phyloP scores from a whole-genome alignment of 1,140 invertebrate genomes.

The Drosophila lini region DNA sequence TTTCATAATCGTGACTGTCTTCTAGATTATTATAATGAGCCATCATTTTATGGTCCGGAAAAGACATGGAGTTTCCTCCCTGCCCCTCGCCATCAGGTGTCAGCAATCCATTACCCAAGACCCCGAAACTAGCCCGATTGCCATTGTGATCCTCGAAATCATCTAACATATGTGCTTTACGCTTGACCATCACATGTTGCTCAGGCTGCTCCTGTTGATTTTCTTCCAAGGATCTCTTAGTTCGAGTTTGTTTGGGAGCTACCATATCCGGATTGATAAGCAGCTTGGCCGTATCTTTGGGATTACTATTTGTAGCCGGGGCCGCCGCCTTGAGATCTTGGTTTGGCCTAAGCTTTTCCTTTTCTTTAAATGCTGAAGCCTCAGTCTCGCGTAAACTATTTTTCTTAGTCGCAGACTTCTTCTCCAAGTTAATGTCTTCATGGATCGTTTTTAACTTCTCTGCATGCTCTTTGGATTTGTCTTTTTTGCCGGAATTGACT shows the following conservation, averaged over 20 bases:
- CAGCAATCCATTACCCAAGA: constrained; percentile 44
- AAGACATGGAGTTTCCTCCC: background rate
- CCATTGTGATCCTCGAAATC: constrained; percentile 69
- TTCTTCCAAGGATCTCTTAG: constrained; percentile 27
- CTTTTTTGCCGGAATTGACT: background rate
- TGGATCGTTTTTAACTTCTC: constrained; percentile 12
- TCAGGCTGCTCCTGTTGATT: background rate
- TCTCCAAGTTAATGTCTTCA: background rate
- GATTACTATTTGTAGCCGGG: constrained; percentile 12
- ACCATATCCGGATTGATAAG: constrained; percentile 15
- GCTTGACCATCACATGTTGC: background rate
- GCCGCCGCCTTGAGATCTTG: background rate
- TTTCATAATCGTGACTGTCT: background rate
- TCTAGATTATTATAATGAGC: constrained; percentile 17
- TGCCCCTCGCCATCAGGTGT: constrained; percentile 10
- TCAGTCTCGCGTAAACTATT: constrained; percentile 2
- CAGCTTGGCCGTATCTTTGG: constrained; percentile 29
- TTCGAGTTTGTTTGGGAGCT: background rate
- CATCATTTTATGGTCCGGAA: constrained; percentile 12
- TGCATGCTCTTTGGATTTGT: background rate
- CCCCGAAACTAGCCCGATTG: constrained; percentile 48
- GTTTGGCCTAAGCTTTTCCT: background rate
- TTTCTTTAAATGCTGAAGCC: constrained; percentile 13
- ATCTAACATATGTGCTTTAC: constrained; percentile 23
- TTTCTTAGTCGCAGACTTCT: background rate